Evolutionary conservation across 2,888 invertebrate species (phyloP), one percentile per base, ranked within the genome.

Genomic region (Mystacides longicornis): DNA sequence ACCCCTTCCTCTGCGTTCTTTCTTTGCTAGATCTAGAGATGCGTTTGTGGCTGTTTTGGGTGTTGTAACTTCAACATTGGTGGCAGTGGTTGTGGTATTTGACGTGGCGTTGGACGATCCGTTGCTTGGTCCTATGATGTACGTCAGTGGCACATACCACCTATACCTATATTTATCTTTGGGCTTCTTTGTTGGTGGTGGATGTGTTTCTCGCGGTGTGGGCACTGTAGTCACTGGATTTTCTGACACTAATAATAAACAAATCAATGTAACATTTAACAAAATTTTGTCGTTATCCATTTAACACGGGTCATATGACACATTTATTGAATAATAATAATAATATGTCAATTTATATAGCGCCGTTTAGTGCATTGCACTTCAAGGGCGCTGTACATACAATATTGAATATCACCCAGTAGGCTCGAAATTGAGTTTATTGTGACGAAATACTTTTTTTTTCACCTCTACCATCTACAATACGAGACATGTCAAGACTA

Each of bases 121-220:
- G 33, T 75, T 74, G n/a, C 65, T 69, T 0, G 82, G 81, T 51
- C 85, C 85, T 2, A 86, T 85, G 57, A 82, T 81, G 69, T 85
- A 91, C 2, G 86, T 88, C 50, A 91, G 76, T 0, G 90, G 90
- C 59, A 91, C 83, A 62, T 85, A 84, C 90, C 90, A 91, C 63
- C 83, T 85, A 67, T 81, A 81, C 59, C 78, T 51, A 50, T 58
- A 58, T 33, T 58, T 58, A 51, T 56, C 55, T 22, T 23, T 49
- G 19, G 55, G 50, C 14, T 55, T 46, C 14, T 46, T 42, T 18
- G 43, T 49, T 3, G 58, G 58, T 20, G 71, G 70, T 0, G 66
- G 61, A 0, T 70, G 70, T 0, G 73, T 71, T 0, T 70, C 58
- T 21, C 67, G 68, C 0, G 72, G 71, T 18, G 70, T 69, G 2